Evolutionary conservation across 1,140 invertebrate species (phyloP), one percentile per base, ranked within the genome.

Genomic region (Nylanderia fulva): DNA sequence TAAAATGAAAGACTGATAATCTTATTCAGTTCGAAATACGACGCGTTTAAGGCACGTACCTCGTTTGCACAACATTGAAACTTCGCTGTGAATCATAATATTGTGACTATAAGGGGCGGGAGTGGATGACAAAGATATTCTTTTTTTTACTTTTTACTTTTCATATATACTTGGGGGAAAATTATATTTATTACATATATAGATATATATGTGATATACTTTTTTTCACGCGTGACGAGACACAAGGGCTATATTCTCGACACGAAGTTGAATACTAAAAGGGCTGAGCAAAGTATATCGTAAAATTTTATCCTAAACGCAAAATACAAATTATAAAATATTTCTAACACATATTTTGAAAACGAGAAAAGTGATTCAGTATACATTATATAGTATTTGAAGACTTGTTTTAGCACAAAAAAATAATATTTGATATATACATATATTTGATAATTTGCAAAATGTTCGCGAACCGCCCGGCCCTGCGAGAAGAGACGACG

Each of bases 1-100:
- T 88, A 76, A 88, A 86, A 56, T 21, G 48, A 84, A 90, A 88
- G 88, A 90, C 88, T 90, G 89, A 90, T 88, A 85, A 33, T 90
- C 29, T 84, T 86, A 86, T 86, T 88, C 86, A 88, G 60, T 86
- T 88, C 33, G 60, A 82, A 36, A 77, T 63, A 60, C 15, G 45
- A 72, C 60, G 80, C 80, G 69, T 79, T 21, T 52, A 79, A 77
- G 68, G 48, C 68, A 82, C 63, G 45, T 82, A 88, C 36, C 21
- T 88, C 29, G 58, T 83, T 86, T 74, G 45, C 83, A 88, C 75
- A 56, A 80, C 42, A 48, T 79, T 71, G 36, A 56, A 60, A 77
- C 45, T 66, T 77, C 36, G 61, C 58, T 75, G 72, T 80, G 63
- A 84, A 86, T 88, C 68, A n/a, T 86, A 88, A 89, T 60, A 75